phyloP scores from a whole-genome alignment of 2,113 vertebrate genomes.

The Herpailurus yagouaroundi region DNA sequence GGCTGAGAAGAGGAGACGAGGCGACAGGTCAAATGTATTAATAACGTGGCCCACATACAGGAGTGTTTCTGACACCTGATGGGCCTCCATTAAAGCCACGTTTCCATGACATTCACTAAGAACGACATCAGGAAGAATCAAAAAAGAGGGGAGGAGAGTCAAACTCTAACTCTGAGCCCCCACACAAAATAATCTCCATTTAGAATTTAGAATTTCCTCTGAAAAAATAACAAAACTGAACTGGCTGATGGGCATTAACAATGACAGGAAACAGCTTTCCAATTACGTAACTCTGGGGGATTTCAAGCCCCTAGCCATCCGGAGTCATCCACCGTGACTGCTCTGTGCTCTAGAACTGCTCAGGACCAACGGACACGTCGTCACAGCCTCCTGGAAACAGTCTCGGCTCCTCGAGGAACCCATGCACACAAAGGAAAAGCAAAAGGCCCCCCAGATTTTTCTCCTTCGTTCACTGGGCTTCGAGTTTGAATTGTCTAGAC shows the following conservation, averaged over 20 bases:
- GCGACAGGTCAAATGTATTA: not conserved
- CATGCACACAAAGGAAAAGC: not conserved
- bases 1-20: not conserved
- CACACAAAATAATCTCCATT: not conserved
- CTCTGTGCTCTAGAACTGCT: not conserved
- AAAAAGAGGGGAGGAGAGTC: not conserved
- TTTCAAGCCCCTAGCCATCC: not conserved
- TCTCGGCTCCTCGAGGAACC: too few species aligned
- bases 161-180: not conserved
- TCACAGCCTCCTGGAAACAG: not conserved
- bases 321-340: fast-evolving
- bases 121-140: not conserved
- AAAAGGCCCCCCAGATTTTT: not conserved
- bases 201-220: not conserved
- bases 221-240: not conserved
- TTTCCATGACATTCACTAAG: not conserved
- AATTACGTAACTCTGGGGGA: not conserved
- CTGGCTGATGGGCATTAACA: not conserved
- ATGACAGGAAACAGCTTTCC: not conserved
- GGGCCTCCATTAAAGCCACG: not conserved
- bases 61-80: not conserved
- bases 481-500: not conserved
- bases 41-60: not conserved
- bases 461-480: not conserved
- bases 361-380: not conserved